A percentile compares a stretch with the other conserved stretches of the same genome.
These are phyloP conservation scores for Antheraea mylitta DNA, from an alignment of 1,140 invertebrate species.

Conservation along the genomic window DNA sequence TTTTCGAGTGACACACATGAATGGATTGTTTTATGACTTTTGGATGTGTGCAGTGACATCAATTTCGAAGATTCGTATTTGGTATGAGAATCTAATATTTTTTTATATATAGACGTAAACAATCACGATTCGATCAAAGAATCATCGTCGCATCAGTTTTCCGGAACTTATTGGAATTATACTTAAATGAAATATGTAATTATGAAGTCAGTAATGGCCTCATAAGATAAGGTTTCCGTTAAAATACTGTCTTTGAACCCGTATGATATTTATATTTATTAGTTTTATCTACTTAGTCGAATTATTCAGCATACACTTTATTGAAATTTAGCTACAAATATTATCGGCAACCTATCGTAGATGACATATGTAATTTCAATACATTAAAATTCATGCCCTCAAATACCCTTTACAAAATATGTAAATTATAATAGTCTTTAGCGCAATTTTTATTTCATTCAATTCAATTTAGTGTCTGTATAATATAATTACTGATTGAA, in stretches of 20 bases:
- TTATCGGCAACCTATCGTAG: not conserved
- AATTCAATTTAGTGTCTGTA: not conserved
- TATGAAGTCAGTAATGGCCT: not conserved
- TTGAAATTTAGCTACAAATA: not conserved
- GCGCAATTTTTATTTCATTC: not conserved
- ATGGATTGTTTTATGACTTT: conserved; percentile 1
- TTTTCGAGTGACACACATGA: not conserved
- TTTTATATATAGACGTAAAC: not conserved
- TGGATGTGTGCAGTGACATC: not conserved
- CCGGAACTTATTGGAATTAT: conserved; percentile 3
- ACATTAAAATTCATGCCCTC: not conserved
- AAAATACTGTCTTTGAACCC: not conserved
- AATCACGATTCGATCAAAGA: not conserved
- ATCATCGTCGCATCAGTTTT: not conserved
- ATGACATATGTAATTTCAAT: not conserved
- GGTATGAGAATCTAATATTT: not conserved
- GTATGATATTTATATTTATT: not conserved
- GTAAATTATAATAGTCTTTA: not conserved
- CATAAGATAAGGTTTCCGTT: not conserved
- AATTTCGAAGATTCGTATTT: not conserved
- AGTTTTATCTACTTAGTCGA: not conserved
- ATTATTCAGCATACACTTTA: not conserved
- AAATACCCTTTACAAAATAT: not conserved
- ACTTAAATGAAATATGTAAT: conserved; percentile 3
- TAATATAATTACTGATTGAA: not conserved